A percentile compares a stretch with the other conserved stretches of the same genome.
Evolutionary conservation across 2,888 invertebrate genomes (phyloP).

Genomic region (Eumerus sabulonum): DNA sequence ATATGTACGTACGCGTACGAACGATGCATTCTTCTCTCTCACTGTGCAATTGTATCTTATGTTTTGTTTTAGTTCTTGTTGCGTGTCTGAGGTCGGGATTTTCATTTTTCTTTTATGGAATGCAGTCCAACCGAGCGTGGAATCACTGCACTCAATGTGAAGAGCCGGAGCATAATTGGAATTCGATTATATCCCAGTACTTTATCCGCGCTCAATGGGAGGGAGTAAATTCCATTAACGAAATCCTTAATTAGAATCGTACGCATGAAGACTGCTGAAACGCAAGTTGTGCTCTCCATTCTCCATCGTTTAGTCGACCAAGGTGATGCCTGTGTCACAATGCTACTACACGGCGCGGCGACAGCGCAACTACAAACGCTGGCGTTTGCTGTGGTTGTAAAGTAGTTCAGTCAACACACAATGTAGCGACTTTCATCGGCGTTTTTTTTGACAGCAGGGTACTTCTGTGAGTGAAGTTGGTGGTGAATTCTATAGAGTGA

Average conservation of each 20-base stretch:
- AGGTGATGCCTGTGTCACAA: too few species aligned
- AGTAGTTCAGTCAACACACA: too few species aligned
- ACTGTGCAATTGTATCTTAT: conserved; percentile 2
- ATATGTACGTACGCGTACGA: conserved; percentile 1
- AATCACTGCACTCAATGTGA: conserved; percentile 18
- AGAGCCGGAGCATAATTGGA: conserved; percentile 40
- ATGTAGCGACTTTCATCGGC: too few species aligned
- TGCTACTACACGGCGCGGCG: too few species aligned
- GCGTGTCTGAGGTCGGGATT: conserved; percentile 63
- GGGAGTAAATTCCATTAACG: conserved; percentile 26
- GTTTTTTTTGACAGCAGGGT: too few species aligned
- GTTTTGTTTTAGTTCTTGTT: conserved; percentile 16
- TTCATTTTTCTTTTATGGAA: conserved; percentile 11
- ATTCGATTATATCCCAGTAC: conserved; percentile 47
- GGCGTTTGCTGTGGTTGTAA: too few species aligned
- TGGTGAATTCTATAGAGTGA: too few species aligned
- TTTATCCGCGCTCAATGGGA: neutral
- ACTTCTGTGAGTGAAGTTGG: too few species aligned
- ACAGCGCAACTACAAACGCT: too few species aligned
- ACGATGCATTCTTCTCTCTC: conserved; percentile 23
- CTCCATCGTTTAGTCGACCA: too few species aligned
- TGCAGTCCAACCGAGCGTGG: conserved; percentile 43
- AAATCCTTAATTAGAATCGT: conserved; percentile 47
- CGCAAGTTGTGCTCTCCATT: too few species aligned
- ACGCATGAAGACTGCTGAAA: too few species aligned